phyloP scores from a whole-genome alignment of 2,113 vertebrate genomes.

The Bos javanicus region DNA sequence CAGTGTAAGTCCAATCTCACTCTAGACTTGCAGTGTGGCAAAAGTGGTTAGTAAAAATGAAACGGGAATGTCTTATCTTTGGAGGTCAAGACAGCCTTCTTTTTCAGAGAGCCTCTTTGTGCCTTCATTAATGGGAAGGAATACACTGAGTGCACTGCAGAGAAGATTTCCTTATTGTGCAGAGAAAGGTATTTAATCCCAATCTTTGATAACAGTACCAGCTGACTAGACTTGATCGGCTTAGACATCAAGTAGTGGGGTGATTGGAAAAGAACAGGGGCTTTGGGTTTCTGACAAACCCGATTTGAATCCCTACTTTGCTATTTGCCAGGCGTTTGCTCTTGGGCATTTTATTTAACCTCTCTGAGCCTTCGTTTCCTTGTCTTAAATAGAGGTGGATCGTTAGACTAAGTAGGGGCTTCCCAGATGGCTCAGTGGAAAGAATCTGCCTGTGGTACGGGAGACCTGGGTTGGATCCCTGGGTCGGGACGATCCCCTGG shows the following conservation, averaged over 20 bases:
- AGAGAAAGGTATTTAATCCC: background rate
- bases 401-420: background rate
- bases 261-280: background rate
- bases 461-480: background rate
- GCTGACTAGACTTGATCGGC: fast-evolving
- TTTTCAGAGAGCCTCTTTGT: conserved; percentile 12
- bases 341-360: background rate
- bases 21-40: background rate
- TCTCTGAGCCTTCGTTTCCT: background rate
- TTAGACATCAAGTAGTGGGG: background rate
- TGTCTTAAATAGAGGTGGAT: background rate
- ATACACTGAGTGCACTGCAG: background rate
- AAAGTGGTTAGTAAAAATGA: no score
- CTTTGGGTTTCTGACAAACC: background rate
- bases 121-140: background rate
- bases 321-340: background rate
- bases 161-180: background rate
- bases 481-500: background rate
- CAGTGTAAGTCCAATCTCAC: conserved; percentile 81
- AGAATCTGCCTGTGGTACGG: fast-evolving
- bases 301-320: background rate
- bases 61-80: background rate
- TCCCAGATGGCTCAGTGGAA: background rate
- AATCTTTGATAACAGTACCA: fast-evolving
- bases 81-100: background rate